Conservation (phyloP, 2,797 vertebrate genomes). For the Erpetoichthys calabaricus region DNA sequence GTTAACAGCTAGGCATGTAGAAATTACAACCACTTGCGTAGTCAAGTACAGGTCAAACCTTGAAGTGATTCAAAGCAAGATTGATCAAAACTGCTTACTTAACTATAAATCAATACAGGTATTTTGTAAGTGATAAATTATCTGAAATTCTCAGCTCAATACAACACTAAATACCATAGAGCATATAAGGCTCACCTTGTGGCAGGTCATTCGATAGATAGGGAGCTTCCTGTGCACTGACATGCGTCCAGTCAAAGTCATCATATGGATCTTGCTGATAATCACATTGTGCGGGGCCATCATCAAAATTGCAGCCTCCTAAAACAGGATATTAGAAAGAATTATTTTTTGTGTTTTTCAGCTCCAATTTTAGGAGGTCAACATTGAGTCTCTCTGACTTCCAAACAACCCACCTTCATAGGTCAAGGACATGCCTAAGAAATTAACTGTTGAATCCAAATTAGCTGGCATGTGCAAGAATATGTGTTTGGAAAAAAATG, state of each 20-base stretch:
- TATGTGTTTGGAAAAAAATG: no score
- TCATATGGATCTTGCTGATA: conserved; percentile 91
- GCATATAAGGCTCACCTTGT: conserved; percentile 58
- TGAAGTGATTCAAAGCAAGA: neutral
- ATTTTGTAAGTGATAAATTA: neutral
- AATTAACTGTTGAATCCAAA: no score
- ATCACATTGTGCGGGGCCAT: conserved; percentile 80
- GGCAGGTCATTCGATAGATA: conserved; percentile 82
- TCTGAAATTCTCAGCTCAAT: neutral
- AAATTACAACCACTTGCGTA: no score
- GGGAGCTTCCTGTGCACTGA: conserved; percentile 82
- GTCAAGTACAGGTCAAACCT: no score
- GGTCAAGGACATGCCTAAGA: no score
- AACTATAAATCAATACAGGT: neutral
- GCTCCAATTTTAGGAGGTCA: no score
- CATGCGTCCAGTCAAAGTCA: conserved; percentile 92
- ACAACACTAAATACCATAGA: neutral
- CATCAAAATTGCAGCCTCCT: conserved; percentile 90
- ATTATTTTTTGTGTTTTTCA: no score
- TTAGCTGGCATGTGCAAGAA: no score
- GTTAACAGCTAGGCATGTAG: no score
- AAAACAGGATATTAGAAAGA: conserved; percentile 9
- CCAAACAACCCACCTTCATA: no score
- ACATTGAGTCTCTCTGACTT: no score
- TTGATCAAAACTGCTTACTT: neutral